Percentiles rank a stretch among this genome's conserved stretches.
Evolutionary conservation across 2,797 vertebrate species (phyloP).

Genomic region (Lacerta agilis): DNA sequence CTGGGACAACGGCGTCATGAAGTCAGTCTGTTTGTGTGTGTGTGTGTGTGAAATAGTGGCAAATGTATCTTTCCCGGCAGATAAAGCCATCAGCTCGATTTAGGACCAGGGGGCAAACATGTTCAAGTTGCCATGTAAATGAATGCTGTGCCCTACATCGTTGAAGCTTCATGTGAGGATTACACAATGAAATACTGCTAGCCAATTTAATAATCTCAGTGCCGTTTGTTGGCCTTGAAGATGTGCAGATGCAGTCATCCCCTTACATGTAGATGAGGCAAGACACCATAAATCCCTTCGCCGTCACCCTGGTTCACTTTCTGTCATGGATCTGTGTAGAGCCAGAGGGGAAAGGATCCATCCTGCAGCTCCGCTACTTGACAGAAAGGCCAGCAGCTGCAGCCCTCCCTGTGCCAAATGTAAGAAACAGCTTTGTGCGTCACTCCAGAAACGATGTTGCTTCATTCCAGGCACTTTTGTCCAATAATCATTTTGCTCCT

Average conservation of each 20-base stretch:
- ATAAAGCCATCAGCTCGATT: not conserved
- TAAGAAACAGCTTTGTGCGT: constrained; percentile 45
- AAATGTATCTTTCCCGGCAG: not conserved
- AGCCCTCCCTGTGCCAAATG: constrained; percentile 41
- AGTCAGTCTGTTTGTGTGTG: not conserved
- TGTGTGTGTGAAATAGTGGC: not conserved
- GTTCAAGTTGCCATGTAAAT: not conserved
- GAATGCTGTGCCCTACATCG: not conserved
- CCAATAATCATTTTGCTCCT: constrained; percentile 42
- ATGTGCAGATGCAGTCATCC: constrained; percentile 30
- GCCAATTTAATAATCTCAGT: not conserved
- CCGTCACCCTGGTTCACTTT: constrained; percentile 26
- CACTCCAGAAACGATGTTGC: constrained; percentile 22
- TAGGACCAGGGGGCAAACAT: not conserved
- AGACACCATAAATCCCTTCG: constrained; percentile 19
- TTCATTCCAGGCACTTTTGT: constrained; percentile 49
- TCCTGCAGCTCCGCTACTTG: not conserved
- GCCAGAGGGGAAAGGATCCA: constrained; percentile 41
- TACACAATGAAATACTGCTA: not conserved
- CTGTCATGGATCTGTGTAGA: not conserved
- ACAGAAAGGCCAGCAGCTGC: constrained; percentile 65
- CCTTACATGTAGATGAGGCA: constrained; percentile 6
- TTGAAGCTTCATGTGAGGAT: not conserved
- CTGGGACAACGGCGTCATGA: not conserved
- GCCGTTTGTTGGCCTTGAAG: not conserved